Conservation (phyloP, 53 echinoderm and acorn worm genomes). For the Echinometra lucunter region DNA sequence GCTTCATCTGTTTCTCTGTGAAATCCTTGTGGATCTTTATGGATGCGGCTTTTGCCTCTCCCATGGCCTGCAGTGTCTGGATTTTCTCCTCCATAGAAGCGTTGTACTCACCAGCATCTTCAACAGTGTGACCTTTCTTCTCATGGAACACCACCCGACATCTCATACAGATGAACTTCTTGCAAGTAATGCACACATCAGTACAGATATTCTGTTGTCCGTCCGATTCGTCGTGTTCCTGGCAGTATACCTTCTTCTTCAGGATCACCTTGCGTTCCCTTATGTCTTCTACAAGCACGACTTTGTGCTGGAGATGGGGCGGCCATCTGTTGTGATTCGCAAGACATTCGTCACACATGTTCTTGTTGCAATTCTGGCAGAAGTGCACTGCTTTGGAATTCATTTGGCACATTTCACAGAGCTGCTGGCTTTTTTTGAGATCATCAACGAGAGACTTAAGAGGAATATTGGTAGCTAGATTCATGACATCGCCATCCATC, state of each 20-base stretch:
- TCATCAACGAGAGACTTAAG: not conserved
- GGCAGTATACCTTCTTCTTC: not conserved
- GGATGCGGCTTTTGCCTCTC: not conserved
- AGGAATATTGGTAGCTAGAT: not conserved
- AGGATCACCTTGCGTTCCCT: no score
- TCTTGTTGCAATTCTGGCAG: not conserved
- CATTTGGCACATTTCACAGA: not conserved
- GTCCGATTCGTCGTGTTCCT: not conserved
- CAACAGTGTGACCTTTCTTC: not conserved
- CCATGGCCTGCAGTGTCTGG: not conserved
- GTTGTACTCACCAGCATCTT: not conserved
- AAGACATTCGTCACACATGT: slow-evolving; percentile 4
- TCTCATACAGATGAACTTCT: slow-evolving; percentile 29
- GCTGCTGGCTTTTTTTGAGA: not conserved
- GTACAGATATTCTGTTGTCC: not conserved
- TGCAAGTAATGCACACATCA: not conserved
- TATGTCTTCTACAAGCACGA: not conserved
- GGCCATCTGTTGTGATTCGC: not conserved
- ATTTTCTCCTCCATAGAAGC: not conserved
- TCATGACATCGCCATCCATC: not conserved
- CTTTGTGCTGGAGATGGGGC: not conserved
- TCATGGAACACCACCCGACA: slow-evolving; percentile 13
- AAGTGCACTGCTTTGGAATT: not conserved
- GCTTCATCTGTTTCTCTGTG: not conserved
- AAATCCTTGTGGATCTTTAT: not conserved